These are phyloP conservation scores for Agrochola lota DNA, from an alignment of 2,888 invertebrate genomes.

Conservation along the genomic window DNA sequence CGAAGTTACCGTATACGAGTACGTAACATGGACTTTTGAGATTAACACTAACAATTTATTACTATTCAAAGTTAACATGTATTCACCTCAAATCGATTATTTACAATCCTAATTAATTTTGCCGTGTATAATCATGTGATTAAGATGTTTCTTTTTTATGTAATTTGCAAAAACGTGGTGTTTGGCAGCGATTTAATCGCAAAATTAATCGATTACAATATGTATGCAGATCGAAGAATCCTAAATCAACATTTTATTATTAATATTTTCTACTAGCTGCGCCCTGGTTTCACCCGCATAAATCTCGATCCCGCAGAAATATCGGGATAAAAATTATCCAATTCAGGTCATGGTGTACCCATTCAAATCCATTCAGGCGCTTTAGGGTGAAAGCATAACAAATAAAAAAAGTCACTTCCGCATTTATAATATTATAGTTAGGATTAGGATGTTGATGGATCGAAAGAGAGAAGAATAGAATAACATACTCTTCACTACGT, in stretches of 20 bases:
- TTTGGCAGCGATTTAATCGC: not conserved
- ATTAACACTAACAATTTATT: not conserved
- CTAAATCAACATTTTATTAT: not conserved
- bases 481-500: not conserved
- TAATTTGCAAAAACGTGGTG: conserved; percentile 33
- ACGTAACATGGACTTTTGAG: not conserved
- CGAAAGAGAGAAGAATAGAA: not conserved
- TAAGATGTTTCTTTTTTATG: not conserved
- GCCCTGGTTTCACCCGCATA: too few species aligned
- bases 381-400: too few species aligned
- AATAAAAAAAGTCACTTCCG: too few species aligned
- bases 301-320: too few species aligned
- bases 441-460: not conserved
- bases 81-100: conserved; percentile 7
- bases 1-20: not conserved
- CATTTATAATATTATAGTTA: too few species aligned
- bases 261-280: too few species aligned
- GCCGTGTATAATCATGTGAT: not conserved
- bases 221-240: conserved; percentile 15
- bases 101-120: conserved; percentile 4
- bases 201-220: conserved; percentile 35
- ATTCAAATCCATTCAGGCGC: too few species aligned
- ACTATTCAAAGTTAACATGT: too few species aligned
- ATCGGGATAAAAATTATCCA: too few species aligned
- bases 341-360: too few species aligned